phyloP scores from a whole-genome alignment of 2,113 vertebrate genomes.

The Brachypteracias leptosomus region DNA sequence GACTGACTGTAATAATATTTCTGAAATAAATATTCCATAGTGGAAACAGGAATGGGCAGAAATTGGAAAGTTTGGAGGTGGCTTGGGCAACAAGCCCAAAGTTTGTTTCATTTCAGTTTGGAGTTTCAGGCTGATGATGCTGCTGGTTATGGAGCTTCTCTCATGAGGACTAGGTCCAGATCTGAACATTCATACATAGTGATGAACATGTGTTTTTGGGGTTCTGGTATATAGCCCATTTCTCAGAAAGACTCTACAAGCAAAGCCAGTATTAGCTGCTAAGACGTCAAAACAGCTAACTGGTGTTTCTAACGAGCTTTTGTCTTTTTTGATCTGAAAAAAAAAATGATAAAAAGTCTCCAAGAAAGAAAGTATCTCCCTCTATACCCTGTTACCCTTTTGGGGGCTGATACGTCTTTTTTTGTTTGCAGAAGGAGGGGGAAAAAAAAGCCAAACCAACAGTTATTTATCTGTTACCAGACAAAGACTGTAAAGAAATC shows the following conservation, averaged over 20 bases:
- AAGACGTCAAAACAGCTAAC: neutral
- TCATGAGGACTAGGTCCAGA: neutral
- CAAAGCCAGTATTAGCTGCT: neutral
- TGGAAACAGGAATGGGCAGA: neutral
- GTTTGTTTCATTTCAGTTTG: neutral
- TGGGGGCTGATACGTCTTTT: conserved; percentile 46
- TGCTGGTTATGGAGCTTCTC: neutral
- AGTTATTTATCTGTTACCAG: conserved; percentile 83
- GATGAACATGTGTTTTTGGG: fast-evolving
- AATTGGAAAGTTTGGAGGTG: neutral
- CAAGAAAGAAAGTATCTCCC: neutral
- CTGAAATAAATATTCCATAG: neutral
- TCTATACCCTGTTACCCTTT: neutral
- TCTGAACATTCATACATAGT: neutral
- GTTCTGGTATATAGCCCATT: fast-evolving
- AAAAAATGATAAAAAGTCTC: neutral
- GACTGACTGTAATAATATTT: neutral
- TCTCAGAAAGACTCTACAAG: neutral
- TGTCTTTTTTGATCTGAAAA: conserved; percentile 5
- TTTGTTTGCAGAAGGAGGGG: conserved; percentile 46
- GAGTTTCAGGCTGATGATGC: neutral
- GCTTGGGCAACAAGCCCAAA: neutral
- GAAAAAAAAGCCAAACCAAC: conserved; percentile 22
- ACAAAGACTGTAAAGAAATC: conserved; percentile 84
- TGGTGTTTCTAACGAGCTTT: neutral